A percentile compares a stretch with the other conserved stretches of the same genome.
phyloP scores from a whole-genome alignment of 2,797 vertebrate genomes.

The Eulemur coronatus region DNA sequence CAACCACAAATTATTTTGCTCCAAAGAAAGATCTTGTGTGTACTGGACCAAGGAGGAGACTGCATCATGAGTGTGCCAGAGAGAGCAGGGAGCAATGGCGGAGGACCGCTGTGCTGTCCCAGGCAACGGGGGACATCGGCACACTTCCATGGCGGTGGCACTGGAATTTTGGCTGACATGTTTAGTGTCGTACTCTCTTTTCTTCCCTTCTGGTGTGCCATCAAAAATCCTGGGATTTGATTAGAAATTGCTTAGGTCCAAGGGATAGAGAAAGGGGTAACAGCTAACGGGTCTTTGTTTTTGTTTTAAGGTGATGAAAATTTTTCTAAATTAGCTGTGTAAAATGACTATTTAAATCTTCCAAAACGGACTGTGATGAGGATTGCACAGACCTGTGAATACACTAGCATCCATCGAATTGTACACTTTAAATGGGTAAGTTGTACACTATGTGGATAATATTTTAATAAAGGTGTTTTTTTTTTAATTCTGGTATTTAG shows the following conservation, averaged over 20 bases:
- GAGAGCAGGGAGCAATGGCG: background rate
- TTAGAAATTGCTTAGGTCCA: background rate
- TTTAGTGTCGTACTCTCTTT: background rate
- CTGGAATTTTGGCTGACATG: background rate
- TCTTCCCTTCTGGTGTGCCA: background rate
- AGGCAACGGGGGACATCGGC: background rate
- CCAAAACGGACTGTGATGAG: background rate
- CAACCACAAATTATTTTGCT: background rate
- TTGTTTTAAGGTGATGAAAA: background rate
- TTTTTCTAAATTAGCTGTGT: background rate
- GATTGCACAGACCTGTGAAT: background rate
- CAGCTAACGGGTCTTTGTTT: background rate
- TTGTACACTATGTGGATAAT: background rate
- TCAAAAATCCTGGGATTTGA: background rate
- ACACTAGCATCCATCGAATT: background rate
- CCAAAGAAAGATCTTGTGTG: background rate
- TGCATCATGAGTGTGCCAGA: background rate
- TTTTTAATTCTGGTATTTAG: background rate
- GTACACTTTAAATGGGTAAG: background rate
- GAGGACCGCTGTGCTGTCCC: background rate
- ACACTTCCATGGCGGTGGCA: accelerated
- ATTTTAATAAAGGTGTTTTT: background rate
- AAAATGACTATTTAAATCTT: background rate
- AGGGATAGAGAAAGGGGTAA: background rate
- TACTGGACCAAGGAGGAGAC: background rate